Percentiles rank a stretch among this genome's conserved stretches.
These are phyloP conservation scores for Lophius piscatorius DNA, from an alignment of 2,113 vertebrate species.

Conservation along the genomic window DNA sequence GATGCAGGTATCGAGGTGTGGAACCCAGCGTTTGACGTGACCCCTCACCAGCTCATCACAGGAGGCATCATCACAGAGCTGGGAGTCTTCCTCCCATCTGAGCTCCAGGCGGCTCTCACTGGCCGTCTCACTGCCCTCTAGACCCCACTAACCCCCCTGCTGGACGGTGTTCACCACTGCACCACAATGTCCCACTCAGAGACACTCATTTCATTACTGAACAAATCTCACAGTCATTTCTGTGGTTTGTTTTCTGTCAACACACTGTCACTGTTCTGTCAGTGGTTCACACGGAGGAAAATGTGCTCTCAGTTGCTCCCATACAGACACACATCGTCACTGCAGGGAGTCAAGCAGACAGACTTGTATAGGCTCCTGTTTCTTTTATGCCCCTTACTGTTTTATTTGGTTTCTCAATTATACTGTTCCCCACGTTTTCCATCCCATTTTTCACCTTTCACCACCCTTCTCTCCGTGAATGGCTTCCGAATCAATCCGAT, in stretches of 20 bases:
- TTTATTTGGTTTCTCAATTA: conserved; percentile 24
- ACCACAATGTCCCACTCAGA: conserved; percentile 45
- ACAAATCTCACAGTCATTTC: conserved; percentile 29
- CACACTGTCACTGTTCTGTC: conserved; percentile 45
- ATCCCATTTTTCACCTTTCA: conserved; percentile 8
- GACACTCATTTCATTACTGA: conserved; percentile 44
- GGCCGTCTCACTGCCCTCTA: conserved; percentile 85
- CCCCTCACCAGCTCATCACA: conserved; percentile 90
- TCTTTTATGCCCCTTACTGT: conserved; percentile 15
- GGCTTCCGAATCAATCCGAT: conserved; percentile 33
- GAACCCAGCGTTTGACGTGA: conserved; percentile 93
- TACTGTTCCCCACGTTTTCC: conserved; percentile 14
- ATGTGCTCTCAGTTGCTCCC: conserved; percentile 20
- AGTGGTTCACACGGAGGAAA: conserved; percentile 48
- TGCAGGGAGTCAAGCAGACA: conserved; percentile 55
- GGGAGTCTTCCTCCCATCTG: conserved; percentile 87
- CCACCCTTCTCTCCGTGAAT: conserved; percentile 20
- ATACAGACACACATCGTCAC: conserved; percentile 24
- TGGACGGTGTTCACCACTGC: conserved; percentile 63
- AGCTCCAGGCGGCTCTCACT: conserved; percentile 85
- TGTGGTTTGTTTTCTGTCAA: conserved; percentile 35
- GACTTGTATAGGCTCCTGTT: conserved; percentile 31
- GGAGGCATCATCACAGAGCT: conserved; percentile 91
- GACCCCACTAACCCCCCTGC: conserved; percentile 41
- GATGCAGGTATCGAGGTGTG: conserved; percentile 87